A percentile compares a stretch with the other conserved stretches of the same genome.
phyloP scores from a whole-genome alignment of 2,888 invertebrate genomes.

The Tanaodytes sp. region DNA sequence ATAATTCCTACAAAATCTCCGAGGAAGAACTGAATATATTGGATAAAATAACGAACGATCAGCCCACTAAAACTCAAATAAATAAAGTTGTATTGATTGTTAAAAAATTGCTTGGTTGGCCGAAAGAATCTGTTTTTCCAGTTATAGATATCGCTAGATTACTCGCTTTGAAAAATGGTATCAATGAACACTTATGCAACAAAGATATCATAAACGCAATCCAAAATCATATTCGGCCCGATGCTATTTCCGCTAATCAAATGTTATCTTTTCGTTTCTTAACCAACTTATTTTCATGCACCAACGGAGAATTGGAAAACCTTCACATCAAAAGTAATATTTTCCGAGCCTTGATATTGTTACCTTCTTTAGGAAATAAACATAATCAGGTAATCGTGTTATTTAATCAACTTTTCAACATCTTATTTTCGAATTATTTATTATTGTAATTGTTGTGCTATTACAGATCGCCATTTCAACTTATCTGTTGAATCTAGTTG shows the following conservation, averaged over 20 bases:
- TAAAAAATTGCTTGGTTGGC: slow-evolving; percentile 64
- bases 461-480: slow-evolving; percentile 84
- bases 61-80: slow-evolving; percentile 50
- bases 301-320: slow-evolving; percentile 78
- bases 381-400: slow-evolving; percentile 80
- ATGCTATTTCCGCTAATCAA: slow-evolving; percentile 80
- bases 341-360: slow-evolving; percentile 75
- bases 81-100: slow-evolving; percentile 57
- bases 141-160: slow-evolving; percentile 90
- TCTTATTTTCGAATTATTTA: too few relatives aligned
- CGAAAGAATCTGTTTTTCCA: slow-evolving; percentile 85
- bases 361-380: slow-evolving; percentile 76
- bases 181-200: slow-evolving; percentile 76
- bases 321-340: slow-evolving; percentile 76
- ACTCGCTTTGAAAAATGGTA: slow-evolving; percentile 82
- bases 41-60: slow-evolving; percentile 76
- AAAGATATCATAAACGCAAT: slow-evolving; percentile 72
- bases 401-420: slow-evolving; percentile 11
- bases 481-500: slow-evolving; percentile 81
- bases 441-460: too few relatives aligned
- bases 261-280: slow-evolving; percentile 85
- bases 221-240: slow-evolving; percentile 71
- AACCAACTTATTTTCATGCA: slow-evolving; percentile 86
- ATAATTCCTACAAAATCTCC: slow-evolving; percentile 74
- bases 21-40: slow-evolving; percentile 77